Evolutionary conservation across 1,140 invertebrate genomes (phyloP).

Genomic region (Cepaea nemoralis): DNA sequence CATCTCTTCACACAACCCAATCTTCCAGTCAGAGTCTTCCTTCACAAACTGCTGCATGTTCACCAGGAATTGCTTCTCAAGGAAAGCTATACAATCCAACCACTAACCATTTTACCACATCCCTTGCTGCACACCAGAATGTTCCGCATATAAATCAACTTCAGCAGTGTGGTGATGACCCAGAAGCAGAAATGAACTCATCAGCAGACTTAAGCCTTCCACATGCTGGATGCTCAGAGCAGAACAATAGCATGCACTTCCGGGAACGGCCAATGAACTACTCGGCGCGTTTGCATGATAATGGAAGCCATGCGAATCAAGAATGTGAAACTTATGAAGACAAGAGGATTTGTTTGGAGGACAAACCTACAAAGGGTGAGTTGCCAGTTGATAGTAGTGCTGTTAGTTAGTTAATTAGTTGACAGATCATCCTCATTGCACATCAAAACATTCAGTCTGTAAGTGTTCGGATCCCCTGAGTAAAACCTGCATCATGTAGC

Average conservation of each 20-base stretch:
- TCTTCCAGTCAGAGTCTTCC: not conserved
- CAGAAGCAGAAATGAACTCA: constrained; percentile 84
- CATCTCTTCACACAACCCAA: not conserved
- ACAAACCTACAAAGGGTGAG: constrained; percentile 60
- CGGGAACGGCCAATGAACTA: constrained; percentile 63
- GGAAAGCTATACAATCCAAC: not conserved
- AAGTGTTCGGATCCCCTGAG: too few relatives aligned
- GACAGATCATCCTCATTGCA: too few relatives aligned
- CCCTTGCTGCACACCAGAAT: constrained; percentile 24
- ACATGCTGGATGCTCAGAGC: constrained; percentile 78
- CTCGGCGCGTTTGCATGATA: constrained; percentile 55
- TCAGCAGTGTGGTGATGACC: constrained; percentile 46
- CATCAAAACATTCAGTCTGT: too few relatives aligned
- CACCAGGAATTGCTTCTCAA: not conserved
- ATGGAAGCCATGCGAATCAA: not conserved
- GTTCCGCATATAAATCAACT: not conserved
- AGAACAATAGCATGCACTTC: constrained; percentile 16
- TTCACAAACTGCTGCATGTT: not conserved
- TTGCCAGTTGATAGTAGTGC: constrained; percentile 59
- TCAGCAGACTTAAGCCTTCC: constrained; percentile 89
- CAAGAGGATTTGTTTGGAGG: constrained; percentile 63
- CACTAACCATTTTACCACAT: not conserved
- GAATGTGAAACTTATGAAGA: constrained; percentile 35
- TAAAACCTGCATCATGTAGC: too few relatives aligned
- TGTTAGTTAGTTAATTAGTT: too few relatives aligned